Percentiles rank a stretch among this genome's conserved stretches.
These are phyloP conservation scores for Calidris pygmaea DNA, from an alignment of 2,113 vertebrate species.

Conservation along the genomic window DNA sequence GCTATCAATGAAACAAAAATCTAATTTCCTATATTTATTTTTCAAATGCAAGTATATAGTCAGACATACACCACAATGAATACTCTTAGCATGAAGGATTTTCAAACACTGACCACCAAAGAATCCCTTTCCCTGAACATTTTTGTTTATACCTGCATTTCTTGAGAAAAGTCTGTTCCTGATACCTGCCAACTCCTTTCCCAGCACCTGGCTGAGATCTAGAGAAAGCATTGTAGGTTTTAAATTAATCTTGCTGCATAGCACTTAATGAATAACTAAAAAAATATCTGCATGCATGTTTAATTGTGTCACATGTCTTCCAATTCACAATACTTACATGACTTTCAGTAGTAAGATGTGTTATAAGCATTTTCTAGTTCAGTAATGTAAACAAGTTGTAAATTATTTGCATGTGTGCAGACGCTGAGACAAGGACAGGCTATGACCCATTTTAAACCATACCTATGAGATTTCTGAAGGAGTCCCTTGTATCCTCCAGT, in stretches of 20 bases:
- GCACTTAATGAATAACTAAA: neutral
- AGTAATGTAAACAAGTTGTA: neutral
- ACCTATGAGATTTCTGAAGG: neutral
- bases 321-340: neutral
- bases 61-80: neutral
- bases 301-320: neutral
- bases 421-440: neutral
- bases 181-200: neutral
- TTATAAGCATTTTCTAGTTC: neutral
- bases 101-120: neutral
- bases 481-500: neutral
- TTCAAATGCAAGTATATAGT: neutral
- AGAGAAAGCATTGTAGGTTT: neutral
- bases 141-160: neutral
- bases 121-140: neutral
- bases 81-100: neutral
- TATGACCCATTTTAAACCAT: neutral
- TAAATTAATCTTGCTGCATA: neutral
- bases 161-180: neutral
- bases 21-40: neutral
- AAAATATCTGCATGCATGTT: neutral
- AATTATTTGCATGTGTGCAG: neutral
- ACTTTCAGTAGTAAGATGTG: neutral
- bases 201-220: neutral
- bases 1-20: neutral